A percentile compares a stretch with the other conserved stretches of the same genome.
These are phyloP conservation scores for Labrus mixtus DNA, from an alignment of 2,113 vertebrate genomes.

Conservation along the genomic window DNA sequence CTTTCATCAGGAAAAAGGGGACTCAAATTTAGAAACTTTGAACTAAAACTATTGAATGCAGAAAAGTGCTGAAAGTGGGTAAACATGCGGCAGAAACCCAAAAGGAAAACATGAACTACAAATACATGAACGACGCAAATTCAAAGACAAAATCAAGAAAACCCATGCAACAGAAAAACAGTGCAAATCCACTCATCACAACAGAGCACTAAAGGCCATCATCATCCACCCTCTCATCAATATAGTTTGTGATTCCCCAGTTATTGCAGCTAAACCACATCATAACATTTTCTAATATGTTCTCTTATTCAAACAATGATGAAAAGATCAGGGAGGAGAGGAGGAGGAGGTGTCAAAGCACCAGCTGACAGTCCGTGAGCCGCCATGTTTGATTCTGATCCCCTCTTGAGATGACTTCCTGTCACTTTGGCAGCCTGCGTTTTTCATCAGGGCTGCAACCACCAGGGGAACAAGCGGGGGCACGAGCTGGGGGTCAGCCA, in stretches of 20 bases:
- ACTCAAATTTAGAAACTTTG: no score
- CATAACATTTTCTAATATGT: neutral
- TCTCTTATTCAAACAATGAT: constrained; percentile 64
- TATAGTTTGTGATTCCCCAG: neutral
- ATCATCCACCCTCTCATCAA: no score
- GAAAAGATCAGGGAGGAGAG: constrained; percentile 74
- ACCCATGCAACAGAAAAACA: no score
- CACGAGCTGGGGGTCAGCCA: constrained; percentile 81
- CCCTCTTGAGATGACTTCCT: constrained; percentile 85
- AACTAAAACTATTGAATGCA: no score
- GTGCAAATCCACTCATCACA: no score
- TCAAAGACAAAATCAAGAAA: no score
- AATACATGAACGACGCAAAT: no score
- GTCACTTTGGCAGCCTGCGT: constrained; percentile 85
- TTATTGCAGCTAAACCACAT: neutral
- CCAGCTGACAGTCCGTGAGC: constrained; percentile 73
- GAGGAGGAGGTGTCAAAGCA: constrained; percentile 62
- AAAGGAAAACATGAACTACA: no score
- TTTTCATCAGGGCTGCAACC: constrained; percentile 80
- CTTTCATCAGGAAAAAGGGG: no score
- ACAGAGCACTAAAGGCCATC: no score
- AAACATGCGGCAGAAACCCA: no score
- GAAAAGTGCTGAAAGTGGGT: no score
- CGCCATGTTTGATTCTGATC: constrained; percentile 76
- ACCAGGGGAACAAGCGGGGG: constrained; percentile 72